Evolutionary conservation across 2,888 invertebrate species (phyloP).

Genomic region (Pandemis heparana): DNA sequence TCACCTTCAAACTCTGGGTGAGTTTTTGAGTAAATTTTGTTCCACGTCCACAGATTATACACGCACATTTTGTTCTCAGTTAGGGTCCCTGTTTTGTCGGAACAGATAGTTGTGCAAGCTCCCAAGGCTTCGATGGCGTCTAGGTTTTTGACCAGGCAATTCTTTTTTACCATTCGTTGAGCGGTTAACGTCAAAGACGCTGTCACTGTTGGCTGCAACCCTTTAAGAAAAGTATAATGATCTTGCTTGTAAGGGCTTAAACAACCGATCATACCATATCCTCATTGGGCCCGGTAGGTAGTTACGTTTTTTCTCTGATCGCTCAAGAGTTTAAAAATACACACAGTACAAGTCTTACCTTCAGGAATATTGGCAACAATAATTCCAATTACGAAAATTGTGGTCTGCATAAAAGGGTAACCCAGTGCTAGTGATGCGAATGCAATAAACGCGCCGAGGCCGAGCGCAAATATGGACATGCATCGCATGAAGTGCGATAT

Average conservation of each 20-base stretch:
- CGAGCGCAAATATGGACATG: slow-evolving; percentile 96
- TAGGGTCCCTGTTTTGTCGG: slow-evolving; percentile 99
- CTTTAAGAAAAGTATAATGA: slow-evolving; percentile 49
- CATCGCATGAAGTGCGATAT: slow-evolving; percentile 98
- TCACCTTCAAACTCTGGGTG: slow-evolving; percentile 81
- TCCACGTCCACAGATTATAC: slow-evolving; percentile 98
- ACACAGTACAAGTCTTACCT: slow-evolving; percentile 71
- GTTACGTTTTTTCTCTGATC: too few species aligned
- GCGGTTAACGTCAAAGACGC: slow-evolving; percentile 99
- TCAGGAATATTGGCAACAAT: slow-evolving; percentile 99
- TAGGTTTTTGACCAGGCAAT: slow-evolving; percentile 98
- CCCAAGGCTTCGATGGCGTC: slow-evolving; percentile 99
- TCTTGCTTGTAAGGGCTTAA: too few species aligned
- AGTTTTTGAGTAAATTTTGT: slow-evolving; percentile 94
- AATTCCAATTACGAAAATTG: slow-evolving; percentile 98
- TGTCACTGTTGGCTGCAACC: slow-evolving; percentile 98
- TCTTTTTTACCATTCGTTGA: slow-evolving; percentile 99
- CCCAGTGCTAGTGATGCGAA: slow-evolving; percentile 96
- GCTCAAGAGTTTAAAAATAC: neutral
- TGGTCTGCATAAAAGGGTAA: slow-evolving; percentile 99
- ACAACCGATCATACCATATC: too few species aligned
- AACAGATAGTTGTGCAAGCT: slow-evolving; percentile 99
- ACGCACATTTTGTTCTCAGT: slow-evolving; percentile 99
- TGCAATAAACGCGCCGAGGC: slow-evolving; percentile 97
- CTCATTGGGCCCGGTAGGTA: too few species aligned